phyloP scores from a whole-genome alignment of 2,113 vertebrate species.

The Mionectes macconnelli region DNA sequence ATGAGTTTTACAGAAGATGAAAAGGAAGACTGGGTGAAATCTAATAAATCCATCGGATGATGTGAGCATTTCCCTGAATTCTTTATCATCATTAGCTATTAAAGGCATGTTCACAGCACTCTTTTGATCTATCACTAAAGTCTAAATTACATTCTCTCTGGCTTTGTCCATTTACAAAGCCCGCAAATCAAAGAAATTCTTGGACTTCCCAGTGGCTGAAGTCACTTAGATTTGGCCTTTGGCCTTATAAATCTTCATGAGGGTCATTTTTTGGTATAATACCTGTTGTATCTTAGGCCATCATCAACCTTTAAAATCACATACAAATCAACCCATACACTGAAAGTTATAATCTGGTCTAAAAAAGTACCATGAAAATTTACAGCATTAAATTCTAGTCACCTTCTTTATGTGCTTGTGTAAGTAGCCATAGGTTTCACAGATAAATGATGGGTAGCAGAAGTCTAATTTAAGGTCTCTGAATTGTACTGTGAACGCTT shows the following conservation, averaged over 20 bases:
- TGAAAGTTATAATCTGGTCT: background rate
- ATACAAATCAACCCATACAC: background rate
- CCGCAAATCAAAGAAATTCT: constrained; percentile 7
- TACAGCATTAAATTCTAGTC: background rate
- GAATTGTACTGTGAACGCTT: background rate
- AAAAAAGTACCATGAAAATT: background rate
- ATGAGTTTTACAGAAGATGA: constrained; percentile 9
- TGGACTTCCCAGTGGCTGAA: background rate
- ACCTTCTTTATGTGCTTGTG: background rate
- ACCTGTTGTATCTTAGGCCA: background rate
- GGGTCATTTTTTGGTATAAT: background rate
- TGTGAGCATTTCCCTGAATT: background rate
- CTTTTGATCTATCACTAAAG: constrained; percentile 1
- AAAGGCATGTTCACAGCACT: background rate
- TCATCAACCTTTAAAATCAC: background rate
- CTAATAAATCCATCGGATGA: background rate
- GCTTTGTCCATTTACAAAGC: background rate
- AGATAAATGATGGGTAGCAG: background rate
- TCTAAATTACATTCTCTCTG: constrained; percentile 3
- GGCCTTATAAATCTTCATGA: background rate
- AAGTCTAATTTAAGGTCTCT: background rate
- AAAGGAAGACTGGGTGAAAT: background rate
- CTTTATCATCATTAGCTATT: constrained; percentile 17
- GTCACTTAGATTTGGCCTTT: background rate
- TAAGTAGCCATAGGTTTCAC: background rate